Conservation (phyloP, 1,140 invertebrate species). For the Chironomus striatipennis region DNA sequence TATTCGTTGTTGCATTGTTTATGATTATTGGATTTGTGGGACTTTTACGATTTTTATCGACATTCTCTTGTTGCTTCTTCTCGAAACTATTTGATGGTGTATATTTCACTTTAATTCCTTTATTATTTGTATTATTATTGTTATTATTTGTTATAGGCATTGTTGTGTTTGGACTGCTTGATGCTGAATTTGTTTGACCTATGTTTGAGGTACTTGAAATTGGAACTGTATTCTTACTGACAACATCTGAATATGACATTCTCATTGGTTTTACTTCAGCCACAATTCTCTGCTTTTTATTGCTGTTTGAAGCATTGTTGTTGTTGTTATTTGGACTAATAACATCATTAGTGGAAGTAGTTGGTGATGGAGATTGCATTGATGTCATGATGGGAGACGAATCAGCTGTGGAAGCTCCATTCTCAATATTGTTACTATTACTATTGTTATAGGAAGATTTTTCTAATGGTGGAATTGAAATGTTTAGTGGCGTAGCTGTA, state of each 20-base stretch:
- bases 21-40: background rate
- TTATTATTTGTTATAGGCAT: background rate
- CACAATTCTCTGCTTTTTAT: conserved; percentile 61
- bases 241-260: conserved; percentile 71
- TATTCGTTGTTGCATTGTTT: background rate
- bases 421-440: conserved; percentile 27
- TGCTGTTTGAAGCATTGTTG: conserved; percentile 30
- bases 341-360: conserved; percentile 33
- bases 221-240: conserved; percentile 55
- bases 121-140: too few relatives aligned
- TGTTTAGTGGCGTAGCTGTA: conserved; percentile 31
- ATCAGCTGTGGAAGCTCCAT: conserved; percentile 20
- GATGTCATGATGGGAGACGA: conserved; percentile 29
- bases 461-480: too few relatives aligned
- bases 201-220: background rate
- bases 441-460: background rate
- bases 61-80: background rate
- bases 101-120: background rate
- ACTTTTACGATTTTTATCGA: background rate
- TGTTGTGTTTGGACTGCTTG: conserved; percentile 9
- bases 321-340: conserved; percentile 33
- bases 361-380: conserved; percentile 30
- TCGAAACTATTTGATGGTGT: background rate
- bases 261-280: conserved; percentile 79
- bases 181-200: background rate